Evolutionary conservation across 2,888 invertebrate species (phyloP).

Genomic region (Danaus chrysippus): DNA sequence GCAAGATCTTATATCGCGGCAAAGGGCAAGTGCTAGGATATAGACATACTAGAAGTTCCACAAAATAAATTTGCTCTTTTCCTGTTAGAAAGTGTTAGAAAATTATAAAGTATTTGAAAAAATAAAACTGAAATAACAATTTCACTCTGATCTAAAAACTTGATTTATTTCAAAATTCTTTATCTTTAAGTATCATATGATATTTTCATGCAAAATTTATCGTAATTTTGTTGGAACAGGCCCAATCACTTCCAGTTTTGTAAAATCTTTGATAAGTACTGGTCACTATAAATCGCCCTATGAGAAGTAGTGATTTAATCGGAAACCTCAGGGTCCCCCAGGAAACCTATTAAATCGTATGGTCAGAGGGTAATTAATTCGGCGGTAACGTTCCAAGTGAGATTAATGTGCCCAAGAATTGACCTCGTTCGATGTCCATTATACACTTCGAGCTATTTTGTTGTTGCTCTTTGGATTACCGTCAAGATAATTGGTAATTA

Average conservation of each 20-base stretch:
- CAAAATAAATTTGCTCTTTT: no score
- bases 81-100: no score
- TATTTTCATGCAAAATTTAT: background rate
- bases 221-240: background rate
- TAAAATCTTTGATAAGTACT: conserved; percentile 42
- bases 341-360: conserved; percentile 78
- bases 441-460: conserved; percentile 53
- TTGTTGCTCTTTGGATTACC: conserved; percentile 12
- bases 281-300: conserved; percentile 76
- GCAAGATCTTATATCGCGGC: conserved; percentile 46
- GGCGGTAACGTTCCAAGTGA: conserved; percentile 71
- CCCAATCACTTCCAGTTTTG: conserved; percentile 31
- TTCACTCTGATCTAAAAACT: no score
- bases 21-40: conserved; percentile 46
- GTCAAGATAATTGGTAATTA: no score
- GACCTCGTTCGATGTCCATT: conserved; percentile 63
- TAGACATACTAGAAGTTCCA: conserved; percentile 46
- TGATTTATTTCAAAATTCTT: no score
- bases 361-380: conserved; percentile 79
- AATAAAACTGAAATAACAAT: no score
- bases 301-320: conserved; percentile 79
- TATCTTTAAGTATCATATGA: background rate
- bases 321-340: conserved; percentile 72
- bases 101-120: no score
- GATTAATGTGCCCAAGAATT: conserved; percentile 67